These are phyloP conservation scores for Eurystomus glaucurus DNA, from an alignment of 2,797 vertebrate species.

Conservation along the genomic window DNA sequence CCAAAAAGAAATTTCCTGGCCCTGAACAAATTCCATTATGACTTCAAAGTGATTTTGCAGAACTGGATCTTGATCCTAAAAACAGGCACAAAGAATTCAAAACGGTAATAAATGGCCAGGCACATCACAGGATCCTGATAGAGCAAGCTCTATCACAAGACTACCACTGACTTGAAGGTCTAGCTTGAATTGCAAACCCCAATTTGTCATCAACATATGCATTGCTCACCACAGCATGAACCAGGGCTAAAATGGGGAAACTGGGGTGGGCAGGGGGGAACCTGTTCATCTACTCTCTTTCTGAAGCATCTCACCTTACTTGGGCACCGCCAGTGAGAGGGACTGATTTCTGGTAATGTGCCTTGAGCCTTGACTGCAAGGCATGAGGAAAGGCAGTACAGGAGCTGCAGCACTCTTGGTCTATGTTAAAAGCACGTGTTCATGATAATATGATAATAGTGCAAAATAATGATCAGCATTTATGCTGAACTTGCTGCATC, in stretches of 20 bases:
- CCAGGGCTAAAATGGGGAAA: background rate
- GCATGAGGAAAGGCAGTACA: background rate
- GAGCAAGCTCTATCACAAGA: background rate
- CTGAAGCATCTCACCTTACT: background rate
- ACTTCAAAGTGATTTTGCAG: background rate
- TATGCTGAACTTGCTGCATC: background rate
- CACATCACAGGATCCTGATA: background rate
- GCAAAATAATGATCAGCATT: background rate
- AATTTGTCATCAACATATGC: rapidly evolving
- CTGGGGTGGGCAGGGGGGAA: rapidly evolving
- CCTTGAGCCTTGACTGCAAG: background rate
- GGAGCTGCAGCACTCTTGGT: background rate
- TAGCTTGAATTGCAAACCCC: background rate
- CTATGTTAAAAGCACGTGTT: background rate
- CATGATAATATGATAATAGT: background rate
- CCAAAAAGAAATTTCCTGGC: background rate
- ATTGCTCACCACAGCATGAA: background rate
- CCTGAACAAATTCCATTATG: background rate
- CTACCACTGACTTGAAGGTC: background rate
- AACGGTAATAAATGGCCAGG: background rate
- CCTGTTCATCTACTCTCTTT: background rate
- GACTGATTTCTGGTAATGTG: background rate
- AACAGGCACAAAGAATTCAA: background rate
- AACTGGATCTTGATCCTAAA: background rate
- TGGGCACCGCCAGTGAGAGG: background rate